phyloP scores from a whole-genome alignment of 2,113 vertebrate species.

The Gobiocypris rarus region DNA sequence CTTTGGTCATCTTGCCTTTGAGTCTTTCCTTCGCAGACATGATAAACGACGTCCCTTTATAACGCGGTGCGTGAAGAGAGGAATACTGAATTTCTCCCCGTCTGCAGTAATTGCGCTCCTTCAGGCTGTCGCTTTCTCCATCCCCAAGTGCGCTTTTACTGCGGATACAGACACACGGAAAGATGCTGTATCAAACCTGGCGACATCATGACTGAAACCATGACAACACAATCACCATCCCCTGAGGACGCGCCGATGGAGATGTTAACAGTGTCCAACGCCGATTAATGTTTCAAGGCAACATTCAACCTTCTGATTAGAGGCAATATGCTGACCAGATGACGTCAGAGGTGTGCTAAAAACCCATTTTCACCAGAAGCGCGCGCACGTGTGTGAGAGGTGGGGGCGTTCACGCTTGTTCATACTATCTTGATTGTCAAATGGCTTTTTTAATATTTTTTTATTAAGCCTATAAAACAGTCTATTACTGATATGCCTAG shows the following conservation, averaged over 20 bases:
- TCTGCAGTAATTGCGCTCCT: constrained; percentile 25
- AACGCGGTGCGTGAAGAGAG: background rate
- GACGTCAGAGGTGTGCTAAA: constrained; percentile 56
- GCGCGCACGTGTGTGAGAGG: background rate
- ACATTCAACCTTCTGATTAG: constrained; percentile 24
- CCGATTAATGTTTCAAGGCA: constrained; percentile 8
- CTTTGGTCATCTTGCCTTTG: constrained; percentile 87
- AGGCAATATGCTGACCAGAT: constrained; percentile 37
- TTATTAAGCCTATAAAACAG: too few relatives aligned
- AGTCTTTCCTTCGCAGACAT: constrained; percentile 90
- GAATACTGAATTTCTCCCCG: constrained; percentile 2
- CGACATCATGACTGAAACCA: constrained; percentile 42
- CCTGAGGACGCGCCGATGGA: constrained; percentile 2
- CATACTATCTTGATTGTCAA: background rate
- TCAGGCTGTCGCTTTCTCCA: constrained; percentile 39
- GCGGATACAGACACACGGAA: constrained; percentile 22
- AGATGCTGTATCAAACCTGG: constrained; percentile 19
- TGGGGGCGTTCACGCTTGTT: background rate
- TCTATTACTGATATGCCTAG: too few relatives aligned
- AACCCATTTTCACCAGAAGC: constrained; percentile 51
- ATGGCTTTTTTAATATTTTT: background rate
- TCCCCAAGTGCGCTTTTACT: constrained; percentile 39
- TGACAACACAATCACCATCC: constrained; percentile 35
- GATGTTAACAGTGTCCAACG: constrained; percentile 21
- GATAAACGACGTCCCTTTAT: constrained; percentile 50